Percentiles rank a stretch among this genome's conserved stretches.
Evolutionary conservation across 2,888 invertebrate genomes (phyloP).

Genomic region (Timema cristinae): DNA sequence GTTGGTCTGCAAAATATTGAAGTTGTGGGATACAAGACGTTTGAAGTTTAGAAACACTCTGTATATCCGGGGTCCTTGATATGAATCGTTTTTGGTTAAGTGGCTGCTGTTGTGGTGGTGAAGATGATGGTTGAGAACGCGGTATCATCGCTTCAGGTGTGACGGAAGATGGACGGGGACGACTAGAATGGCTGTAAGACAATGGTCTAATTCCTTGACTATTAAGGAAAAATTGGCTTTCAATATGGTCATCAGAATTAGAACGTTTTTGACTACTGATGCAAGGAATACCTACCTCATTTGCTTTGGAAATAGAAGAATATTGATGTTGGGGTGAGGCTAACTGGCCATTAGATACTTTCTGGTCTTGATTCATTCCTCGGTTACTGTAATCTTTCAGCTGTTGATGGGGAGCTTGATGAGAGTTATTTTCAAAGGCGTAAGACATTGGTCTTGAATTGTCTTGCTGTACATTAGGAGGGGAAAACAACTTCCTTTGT

Average conservation of each 20-base stretch:
- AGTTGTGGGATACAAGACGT: constrained; percentile 39
- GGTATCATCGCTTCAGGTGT: constrained; percentile 40
- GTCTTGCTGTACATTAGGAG: constrained; percentile 39
- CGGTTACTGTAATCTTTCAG: constrained; percentile 1
- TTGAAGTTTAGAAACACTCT: not conserved
- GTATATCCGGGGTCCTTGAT: constrained; percentile 1
- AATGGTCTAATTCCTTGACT: constrained; percentile 10
- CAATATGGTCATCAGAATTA: constrained; percentile 31
- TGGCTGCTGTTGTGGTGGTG: not conserved
- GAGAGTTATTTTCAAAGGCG: constrained; percentile 44
- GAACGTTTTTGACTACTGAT: constrained; percentile 24
- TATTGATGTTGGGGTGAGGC: not conserved
- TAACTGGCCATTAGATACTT: too few species aligned
- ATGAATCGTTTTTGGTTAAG: constrained; percentile 1
- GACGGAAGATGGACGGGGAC: constrained; percentile 44
- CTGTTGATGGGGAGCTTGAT: not conserved
- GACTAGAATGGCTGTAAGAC: constrained; percentile 34
- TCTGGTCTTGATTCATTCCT: not conserved
- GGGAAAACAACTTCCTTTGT: constrained; percentile 54
- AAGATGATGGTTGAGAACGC: not conserved
- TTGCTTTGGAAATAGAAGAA: not conserved
- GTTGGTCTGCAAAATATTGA: constrained; percentile 67
- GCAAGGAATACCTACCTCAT: not conserved
- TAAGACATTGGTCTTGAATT: constrained; percentile 51
- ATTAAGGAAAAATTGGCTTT: not conserved